Evolutionary conservation across 2,797 vertebrate species (phyloP), one percentile per base, ranked within the genome.

Genomic region (Fringilla coelebs): DNA sequence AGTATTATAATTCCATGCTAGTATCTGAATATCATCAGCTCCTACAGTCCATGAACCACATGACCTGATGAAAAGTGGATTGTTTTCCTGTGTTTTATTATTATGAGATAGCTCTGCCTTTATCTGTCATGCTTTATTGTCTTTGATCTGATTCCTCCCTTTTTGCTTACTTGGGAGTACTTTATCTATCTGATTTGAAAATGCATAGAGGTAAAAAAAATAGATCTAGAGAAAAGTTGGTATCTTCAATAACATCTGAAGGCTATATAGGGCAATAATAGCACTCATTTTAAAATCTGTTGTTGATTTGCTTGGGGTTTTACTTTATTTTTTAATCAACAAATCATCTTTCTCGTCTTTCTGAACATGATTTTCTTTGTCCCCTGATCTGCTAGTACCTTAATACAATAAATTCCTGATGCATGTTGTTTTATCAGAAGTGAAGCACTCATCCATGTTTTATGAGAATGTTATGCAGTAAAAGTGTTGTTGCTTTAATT

Each of bases 401-500:
- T 88, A 86, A 70, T 73, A 17, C 11, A 48, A 49, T 85, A 66
- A 88, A 92, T 55, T 92, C n/a, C 55, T 89, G 77, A 86, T 79
- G 32, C 12, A 54, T 76, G 36, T n/a, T 92, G 65, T 76, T 71
- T 92, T 86, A 60, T 41, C 85, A 88, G 73, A 94, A 67, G 24
- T 85, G 61, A 93, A 93, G 65, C 8, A 2, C 48, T 94, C 79
- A 91, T 88, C 76, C 45, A 68, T 92, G 62, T 83, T 83, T 91
- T 91, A 88, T 84, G 76, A 84, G 62, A 77, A 81, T 73, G 58
- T 77, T 81, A 49, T 13, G 19, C 36, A 70, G 61, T 66, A 58
- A 49, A 94, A 87, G 11, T 65, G 61, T 45, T 67, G 28, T 83
- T 85, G 58, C 73, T 92, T 91, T 96, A 80, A 77, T 95, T 93